Evolutionary conservation across 2,888 invertebrate species (phyloP), one percentile per base, ranked within the genome.

Genomic region (Hypselothyrea guttata): DNA sequence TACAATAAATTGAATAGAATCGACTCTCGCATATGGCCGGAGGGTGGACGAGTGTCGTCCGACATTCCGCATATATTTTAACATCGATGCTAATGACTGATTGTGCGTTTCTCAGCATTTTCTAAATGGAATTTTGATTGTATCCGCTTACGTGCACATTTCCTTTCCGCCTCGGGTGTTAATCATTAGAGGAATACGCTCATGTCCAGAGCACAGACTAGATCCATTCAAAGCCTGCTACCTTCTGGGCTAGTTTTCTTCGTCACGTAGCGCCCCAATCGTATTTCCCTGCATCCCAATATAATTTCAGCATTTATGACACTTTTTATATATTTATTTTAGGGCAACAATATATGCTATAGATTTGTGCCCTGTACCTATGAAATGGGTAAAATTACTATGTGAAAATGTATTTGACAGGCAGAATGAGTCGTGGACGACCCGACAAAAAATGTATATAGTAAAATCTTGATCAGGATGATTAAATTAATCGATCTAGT

Each of bases 101-200:
- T 82, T 82, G 81, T 82, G 76, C 81, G 76, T 67, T 71, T 70
- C 74, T 78, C 74, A 70, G 69, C 70, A 53, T 58, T 65, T 72
- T 63, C 62, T 48, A 81, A 81, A 84, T 81, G 84, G 71, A 84
- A 78, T 84, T 84, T 85, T 84, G 84, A 84, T 84, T 85, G 85
- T 84, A 76, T 85, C 84, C 84, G 84, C 71, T 76, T 83, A 74
- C 83, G 83, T 81, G 85, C 75, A 66, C 72, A 63, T 62, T 60
- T 60, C 48, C 63, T 48, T 57, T 37, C 42, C 53, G 52, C 53
- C 55, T 41, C 44, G 72, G 56, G 69, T 72, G 72, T 72, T 72
- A 72, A 72, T 72, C 73, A 72, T 56, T 55, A 38, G 48, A 15
- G 11, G 22, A 22, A 22, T 22, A 22, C 22, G 2, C 22, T 4